Evolutionary conservation across 1,140 invertebrate species (phyloP).

Genomic region (Drosophila hydei): DNA sequence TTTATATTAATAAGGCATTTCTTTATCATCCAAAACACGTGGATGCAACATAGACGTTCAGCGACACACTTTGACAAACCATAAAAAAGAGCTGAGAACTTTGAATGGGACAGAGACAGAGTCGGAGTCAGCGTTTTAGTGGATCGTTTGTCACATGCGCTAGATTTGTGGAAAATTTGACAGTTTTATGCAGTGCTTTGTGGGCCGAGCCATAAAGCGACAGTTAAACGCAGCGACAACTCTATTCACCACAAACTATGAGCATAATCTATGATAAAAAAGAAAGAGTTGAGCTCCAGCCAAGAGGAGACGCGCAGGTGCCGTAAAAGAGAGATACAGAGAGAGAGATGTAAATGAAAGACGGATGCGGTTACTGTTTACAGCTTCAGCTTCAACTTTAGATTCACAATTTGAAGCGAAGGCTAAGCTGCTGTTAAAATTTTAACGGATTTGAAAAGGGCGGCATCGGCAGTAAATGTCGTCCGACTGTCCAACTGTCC

Average conservation of each 20-base stretch:
- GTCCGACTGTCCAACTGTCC: background rate
- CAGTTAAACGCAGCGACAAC: conserved; percentile 39
- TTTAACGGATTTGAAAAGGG: conserved; percentile 41
- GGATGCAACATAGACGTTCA: background rate
- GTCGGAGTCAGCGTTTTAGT: background rate
- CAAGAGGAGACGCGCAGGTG: conserved; percentile 38
- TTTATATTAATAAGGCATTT: too few species aligned
- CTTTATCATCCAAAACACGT: too few species aligned
- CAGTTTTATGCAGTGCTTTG: conserved; percentile 40
- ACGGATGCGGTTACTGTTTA: conserved; percentile 26
- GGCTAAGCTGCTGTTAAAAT: background rate
- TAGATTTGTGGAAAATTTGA: conserved; percentile 36
- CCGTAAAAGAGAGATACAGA: conserved; percentile 21
- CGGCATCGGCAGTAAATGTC: conserved; percentile 34
- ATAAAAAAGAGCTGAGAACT: conserved; percentile 4
- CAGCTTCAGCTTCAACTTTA: conserved; percentile 4
- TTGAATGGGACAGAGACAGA: background rate
- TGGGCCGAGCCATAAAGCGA: conserved; percentile 22
- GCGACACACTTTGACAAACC: background rate
- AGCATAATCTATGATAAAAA: conserved; percentile 23
- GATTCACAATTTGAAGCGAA: background rate
- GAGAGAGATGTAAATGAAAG: conserved; percentile 1
- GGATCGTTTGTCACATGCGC: conserved; percentile 24
- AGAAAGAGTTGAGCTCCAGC: conserved; percentile 1
- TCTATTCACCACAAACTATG: conserved; percentile 35